These are phyloP conservation scores for Machaerirhynchus nigripectus DNA, from an alignment of 2,113 vertebrate species.

Conservation along the genomic window DNA sequence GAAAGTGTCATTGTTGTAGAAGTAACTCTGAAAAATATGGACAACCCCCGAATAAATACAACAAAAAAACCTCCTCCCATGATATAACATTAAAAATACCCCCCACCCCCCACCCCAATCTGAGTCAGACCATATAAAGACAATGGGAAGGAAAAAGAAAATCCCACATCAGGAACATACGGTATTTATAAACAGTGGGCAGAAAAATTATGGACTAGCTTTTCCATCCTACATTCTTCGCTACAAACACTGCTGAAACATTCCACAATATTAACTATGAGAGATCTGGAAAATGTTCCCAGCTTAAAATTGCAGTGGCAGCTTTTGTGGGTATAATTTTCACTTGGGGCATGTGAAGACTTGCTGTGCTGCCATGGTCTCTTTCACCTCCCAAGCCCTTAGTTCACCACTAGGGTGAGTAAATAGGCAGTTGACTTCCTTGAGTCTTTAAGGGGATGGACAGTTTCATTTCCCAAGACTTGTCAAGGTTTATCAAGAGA, in stretches of 20 bases:
- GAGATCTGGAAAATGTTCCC: slow-evolving; percentile 3
- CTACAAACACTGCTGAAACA: slow-evolving; percentile 27
- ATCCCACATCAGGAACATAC: background rate
- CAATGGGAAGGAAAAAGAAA: slow-evolving; percentile 2
- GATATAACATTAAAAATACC: background rate
- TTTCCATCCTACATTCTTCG: slow-evolving; percentile 6
- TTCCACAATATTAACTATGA: slow-evolving; percentile 22
- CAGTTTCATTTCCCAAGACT: background rate
- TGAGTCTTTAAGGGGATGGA: background rate
- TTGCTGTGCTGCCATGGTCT: background rate
- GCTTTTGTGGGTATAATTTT: slow-evolving; percentile 29
- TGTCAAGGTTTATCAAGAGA: background rate
- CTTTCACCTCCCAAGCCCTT: background rate
- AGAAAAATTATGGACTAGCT: slow-evolving; percentile 43
- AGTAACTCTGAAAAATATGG: slow-evolving; percentile 86
- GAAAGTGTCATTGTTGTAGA: slow-evolving; percentile 94
- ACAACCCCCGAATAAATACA: background rate
- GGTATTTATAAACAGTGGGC: slow-evolving; percentile 36
- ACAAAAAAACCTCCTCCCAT: background rate
- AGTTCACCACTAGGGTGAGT: background rate
- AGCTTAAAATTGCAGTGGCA: slow-evolving; percentile 31
- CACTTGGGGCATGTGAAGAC: slow-evolving; percentile 25
- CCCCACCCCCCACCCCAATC: rapidly evolving
- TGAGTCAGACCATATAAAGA: background rate
- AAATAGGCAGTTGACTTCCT: background rate